Base-by-base conservation (phyloP, 2,888 invertebrate genomes). In the Drosophila pegasa region DNA sequence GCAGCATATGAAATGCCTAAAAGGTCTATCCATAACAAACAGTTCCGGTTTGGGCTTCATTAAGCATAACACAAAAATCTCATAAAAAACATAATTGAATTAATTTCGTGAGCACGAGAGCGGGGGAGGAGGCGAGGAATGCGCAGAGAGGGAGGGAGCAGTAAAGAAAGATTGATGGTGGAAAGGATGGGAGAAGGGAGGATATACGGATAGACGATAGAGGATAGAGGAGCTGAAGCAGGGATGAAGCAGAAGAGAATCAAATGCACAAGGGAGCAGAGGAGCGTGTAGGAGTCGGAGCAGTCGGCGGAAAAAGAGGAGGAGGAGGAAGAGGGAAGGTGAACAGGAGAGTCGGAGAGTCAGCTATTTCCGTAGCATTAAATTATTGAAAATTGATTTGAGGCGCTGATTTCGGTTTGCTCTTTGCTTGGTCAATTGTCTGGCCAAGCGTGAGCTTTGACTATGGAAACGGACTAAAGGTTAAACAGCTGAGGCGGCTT, bases 301-400 rank as follows among this genome's bases (percentile, higher is more conserved):
- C 20, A 22, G 16, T 29, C 18, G 3, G 18, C 12, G 9, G 9
- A 9, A 25, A 43, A 25, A n/a, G 1, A 9, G 8, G 0, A 9
- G 2, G 8, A n/a, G 25, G 25, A 25, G 6, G 25, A 25, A 25
- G 5, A 27, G 27, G 1, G 1, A 16, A 45, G 45, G n/a, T 45
- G 43, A 27, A 25, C 12, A 18, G 45, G 12, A 16, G 16, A n/a
- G n/a, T 1, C 4, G 20, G 7, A 1, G n/a, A n/a, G 14, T 20
- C 27, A 12, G 63, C 47, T 20, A 63, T 72, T 72, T 78, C 67
- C 79, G 70, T 67, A 45, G 71, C 75, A 80, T 73, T 75, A 75
- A 71, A 80, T 82, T 82, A 84, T 76, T 87, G 75, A 80, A 80
- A 82, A 73, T 73, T 87, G 87, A 82, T 80, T 84, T 84, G 58